A percentile compares a stretch with the other conserved stretches of the same genome.
phyloP scores from a whole-genome alignment of 2,888 invertebrate species.

The Ecdyonurus torrentis region DNA sequence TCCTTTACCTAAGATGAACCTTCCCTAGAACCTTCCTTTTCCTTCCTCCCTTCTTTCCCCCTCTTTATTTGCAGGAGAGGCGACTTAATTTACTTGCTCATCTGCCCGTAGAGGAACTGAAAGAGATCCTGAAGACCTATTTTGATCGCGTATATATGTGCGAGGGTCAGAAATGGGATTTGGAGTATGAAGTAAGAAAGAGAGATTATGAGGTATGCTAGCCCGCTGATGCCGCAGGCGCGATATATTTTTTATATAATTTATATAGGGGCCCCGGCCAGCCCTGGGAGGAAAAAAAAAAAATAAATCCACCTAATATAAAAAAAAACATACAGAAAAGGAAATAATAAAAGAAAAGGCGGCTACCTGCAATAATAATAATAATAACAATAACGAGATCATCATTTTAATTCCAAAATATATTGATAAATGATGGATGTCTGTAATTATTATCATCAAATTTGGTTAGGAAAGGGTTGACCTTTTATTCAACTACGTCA shows the following conservation, averaged over 20 bases:
- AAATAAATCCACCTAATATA: no score
- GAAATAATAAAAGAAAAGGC: neutral
- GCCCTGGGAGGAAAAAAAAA: neutral
- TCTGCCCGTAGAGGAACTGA: slow-evolving; percentile 53
- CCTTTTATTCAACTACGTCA: no score
- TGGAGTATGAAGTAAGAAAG: slow-evolving; percentile 99
- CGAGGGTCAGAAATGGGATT: slow-evolving; percentile 99
- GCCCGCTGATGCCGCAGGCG: slow-evolving; percentile 7
- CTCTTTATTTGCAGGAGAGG: slow-evolving; percentile 2
- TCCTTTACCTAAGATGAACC: neutral
- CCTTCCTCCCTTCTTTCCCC: neutral
- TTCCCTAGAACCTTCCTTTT: neutral
- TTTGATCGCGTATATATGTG: slow-evolving; percentile 92
- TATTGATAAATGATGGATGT: no score
- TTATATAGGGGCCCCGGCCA: neutral
- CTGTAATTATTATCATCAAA: neutral
- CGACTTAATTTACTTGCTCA: neutral
- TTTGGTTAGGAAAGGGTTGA: neutral
- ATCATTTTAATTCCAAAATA: no score
- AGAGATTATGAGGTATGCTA: slow-evolving; percentile 92
- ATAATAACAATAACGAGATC: no score
- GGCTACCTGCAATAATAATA: neutral
- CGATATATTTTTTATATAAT: no score
- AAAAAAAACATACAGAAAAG: no score
- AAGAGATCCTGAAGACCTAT: slow-evolving; percentile 89